Evolutionary conservation across 2,888 invertebrate species (phyloP), one percentile per base, ranked within the genome.

Genomic region (Cinara cedri): DNA sequence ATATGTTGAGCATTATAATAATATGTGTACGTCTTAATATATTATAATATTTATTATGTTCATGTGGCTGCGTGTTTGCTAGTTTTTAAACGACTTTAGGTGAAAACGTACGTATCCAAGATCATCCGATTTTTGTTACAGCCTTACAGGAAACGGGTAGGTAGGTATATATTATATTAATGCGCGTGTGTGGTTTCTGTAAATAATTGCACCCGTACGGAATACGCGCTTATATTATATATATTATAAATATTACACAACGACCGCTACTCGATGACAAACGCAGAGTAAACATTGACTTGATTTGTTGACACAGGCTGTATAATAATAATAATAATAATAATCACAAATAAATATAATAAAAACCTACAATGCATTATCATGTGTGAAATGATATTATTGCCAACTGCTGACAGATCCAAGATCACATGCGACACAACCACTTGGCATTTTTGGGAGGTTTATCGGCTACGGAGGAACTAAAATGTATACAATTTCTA

Each of bases 331-430:
- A n/a, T 60, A 74, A 44, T 54, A 75, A 76, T 76, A 57, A 60
- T 49, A 78, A 68, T 49, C 19, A 66, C 51, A 19, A 63, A 63
- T 51, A 63, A 74, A 34, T 63, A 74, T 74, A 63, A 63, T 63
- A 63, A 62, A 54, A 74, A 63, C 74, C 42, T 63, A 42, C 63
- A 74, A 74, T 72, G 11, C 42, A 60, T 78, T 78, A 68, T 70
- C 49, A 21, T 49, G 76, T 78, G 76, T 78, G 76, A 78, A 78
- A 66, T 34, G 76, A 78, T 68, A 78, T 78, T 68, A 78, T 78
- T 78, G 60, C 76, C 19, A 49, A 6, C 9, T 16, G 76, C 14
- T 60, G 76, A 78, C 76, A 68, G 76, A 78, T 68, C 68, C 51
- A 24, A 74, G 51, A 63, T 74, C 63, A 16, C 63, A n/a, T 34